Conservation (phyloP, 2,888 invertebrate genomes). For the Eristalinus aeneus region DNA sequence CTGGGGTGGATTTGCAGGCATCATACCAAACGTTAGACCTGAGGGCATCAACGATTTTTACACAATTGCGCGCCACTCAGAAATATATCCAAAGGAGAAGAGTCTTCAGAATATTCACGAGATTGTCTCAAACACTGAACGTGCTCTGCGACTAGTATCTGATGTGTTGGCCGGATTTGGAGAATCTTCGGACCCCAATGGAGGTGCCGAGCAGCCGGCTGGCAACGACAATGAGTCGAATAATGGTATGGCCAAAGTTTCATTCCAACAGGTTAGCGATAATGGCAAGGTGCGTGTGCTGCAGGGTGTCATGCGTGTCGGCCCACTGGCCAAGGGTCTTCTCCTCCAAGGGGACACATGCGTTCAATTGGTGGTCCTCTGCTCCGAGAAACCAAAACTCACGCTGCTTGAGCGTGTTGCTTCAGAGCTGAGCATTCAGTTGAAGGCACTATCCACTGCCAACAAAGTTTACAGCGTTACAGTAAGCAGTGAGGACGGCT, state of each 20-base stretch:
- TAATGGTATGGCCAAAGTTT: conserved; percentile 78
- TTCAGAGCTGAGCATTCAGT: conserved; percentile 88
- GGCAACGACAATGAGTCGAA: conserved; percentile 73
- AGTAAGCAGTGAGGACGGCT: conserved; percentile 90
- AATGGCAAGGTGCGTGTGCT: conserved; percentile 85
- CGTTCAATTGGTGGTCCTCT: conserved; percentile 94
- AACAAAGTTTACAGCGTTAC: conserved; percentile 88
- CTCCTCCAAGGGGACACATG: conserved; percentile 91
- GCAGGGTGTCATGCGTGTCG: conserved; percentile 97
- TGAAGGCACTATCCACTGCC: conserved; percentile 85
- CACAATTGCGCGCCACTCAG: conserved; percentile 93
- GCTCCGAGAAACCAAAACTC: conserved; percentile 94
- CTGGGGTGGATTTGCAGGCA: conserved; percentile 81
- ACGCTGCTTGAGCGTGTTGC: conserved; percentile 92
- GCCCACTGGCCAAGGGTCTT: conserved; percentile 90
- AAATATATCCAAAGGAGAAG: conserved; percentile 93
- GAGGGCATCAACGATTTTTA: conserved; percentile 97
- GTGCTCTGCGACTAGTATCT: conserved; percentile 94
- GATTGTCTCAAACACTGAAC: conserved; percentile 93
- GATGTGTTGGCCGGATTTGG: conserved; percentile 87
- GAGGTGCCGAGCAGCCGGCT: conserved; percentile 77
- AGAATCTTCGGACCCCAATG: conserved; percentile 44
- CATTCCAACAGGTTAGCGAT: conserved; percentile 84
- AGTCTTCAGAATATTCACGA: conserved; percentile 92
- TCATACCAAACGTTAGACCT: conserved; percentile 85